Conservation (phyloP, 2,888 invertebrate species). For the Macrosiphum euphorbiae region DNA sequence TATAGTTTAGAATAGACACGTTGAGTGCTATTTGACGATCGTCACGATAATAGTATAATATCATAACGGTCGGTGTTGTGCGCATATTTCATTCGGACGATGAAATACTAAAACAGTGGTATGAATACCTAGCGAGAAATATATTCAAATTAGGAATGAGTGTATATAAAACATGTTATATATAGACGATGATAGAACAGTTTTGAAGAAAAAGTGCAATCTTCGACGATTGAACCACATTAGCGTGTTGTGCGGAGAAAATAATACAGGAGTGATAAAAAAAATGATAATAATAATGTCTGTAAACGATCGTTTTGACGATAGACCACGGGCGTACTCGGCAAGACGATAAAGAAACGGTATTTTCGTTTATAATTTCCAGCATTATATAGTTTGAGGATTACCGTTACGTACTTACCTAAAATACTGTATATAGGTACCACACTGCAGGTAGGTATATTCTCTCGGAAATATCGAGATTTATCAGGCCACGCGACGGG, state of each 20-base stretch:
- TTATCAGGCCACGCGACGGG: not conserved
- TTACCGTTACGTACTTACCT: not conserved
- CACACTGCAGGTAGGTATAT: not conserved
- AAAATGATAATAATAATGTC: not conserved
- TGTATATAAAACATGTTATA: not conserved
- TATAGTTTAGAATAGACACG: not conserved
- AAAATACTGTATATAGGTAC: not conserved
- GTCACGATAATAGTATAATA: not conserved
- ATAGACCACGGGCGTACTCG: not conserved
- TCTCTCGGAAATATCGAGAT: not conserved
- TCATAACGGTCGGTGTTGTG: not conserved
- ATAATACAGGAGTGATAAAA: not conserved
- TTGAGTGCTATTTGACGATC: conserved; percentile 17
- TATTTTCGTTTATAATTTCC: not conserved
- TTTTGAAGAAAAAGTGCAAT: not conserved
- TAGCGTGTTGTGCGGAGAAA: not conserved
- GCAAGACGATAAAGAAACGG: not conserved
- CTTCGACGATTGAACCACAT: not conserved
- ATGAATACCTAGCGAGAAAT: not conserved
- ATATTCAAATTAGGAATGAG: not conserved
- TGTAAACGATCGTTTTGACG: not conserved
- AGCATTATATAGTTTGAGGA: not conserved
- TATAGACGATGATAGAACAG: not conserved
- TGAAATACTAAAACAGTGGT: not conserved
- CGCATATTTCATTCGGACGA: not conserved